Conservation (phyloP, 2,797 vertebrate species). For the Pelodytes ibericus region DNA sequence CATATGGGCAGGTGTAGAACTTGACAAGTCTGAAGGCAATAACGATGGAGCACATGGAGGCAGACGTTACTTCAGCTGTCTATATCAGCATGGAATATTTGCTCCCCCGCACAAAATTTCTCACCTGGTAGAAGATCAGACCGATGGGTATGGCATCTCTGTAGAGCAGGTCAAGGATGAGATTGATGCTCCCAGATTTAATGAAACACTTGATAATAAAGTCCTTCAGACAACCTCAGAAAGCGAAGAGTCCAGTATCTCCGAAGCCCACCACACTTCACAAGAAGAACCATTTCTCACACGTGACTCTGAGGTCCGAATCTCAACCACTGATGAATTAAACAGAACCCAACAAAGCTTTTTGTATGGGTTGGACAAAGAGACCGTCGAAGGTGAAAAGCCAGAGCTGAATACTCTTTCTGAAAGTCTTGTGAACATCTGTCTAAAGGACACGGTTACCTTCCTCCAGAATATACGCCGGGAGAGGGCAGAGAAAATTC, state of each 20-base stretch:
- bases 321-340: constrained; percentile 1
- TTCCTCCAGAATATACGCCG: constrained; percentile 87
- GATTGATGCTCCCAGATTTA: constrained; percentile 13
- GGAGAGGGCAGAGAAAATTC: constrained; percentile 84
- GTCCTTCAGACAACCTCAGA: neutral
- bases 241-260: constrained; percentile 7
- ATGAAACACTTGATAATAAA: neutral
- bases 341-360: constrained; percentile 69
- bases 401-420: constrained; percentile 75
- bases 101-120: constrained; percentile 92
- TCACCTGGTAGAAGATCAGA: constrained; percentile 80
- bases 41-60: constrained; percentile 90
- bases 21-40: constrained; percentile 92
- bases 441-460: constrained; percentile 82
- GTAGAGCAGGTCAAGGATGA: constrained; percentile 1
- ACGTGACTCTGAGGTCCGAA: neutral
- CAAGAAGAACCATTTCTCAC: neutral
- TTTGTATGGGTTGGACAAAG: constrained; percentile 74
- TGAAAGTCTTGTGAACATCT: constrained; percentile 81
- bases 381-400: constrained; percentile 66
- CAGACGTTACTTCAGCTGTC: constrained; percentile 86
- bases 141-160: constrained; percentile 70
- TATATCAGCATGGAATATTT: constrained; percentile 89
- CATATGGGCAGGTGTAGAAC: constrained; percentile 95
- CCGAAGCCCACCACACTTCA: neutral